Base-by-base conservation (phyloP, 1,140 invertebrate species). In the Yoshiicerus persimilis region DNA sequence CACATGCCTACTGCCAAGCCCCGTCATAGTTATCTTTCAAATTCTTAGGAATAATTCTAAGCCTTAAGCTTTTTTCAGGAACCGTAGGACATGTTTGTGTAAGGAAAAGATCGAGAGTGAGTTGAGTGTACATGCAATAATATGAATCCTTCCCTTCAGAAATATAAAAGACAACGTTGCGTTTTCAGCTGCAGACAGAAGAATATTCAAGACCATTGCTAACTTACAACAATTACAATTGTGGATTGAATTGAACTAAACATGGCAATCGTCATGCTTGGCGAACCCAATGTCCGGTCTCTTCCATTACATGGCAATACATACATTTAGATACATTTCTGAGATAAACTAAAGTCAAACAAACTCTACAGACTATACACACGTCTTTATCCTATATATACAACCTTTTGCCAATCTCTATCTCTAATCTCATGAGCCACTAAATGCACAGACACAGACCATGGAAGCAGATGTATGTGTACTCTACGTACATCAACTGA, bases 221-320 rank as follows among this genome's bases (percentile, higher is more conserved):
- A 4, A n/a, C 47, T 56, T 47, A 13, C 41, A 47, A 47, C 41
- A 20, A 56, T 56, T 16, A n/a, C 16, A 56, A 16, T 41, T 23
- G 34, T 23, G 23, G 30, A 34, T 36, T 38, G 16, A 80, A 36
- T 36, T 80, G 32, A 80, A 32, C 75, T 34, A 36, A 80, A 32
- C 75, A 80, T 80, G 75, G 75, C 75, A 80, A 34, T 80, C 75
- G 75, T 80, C 75, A 80, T 80, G 75, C 75, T 80, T 80, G 30
- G 32, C 32, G 75, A 80, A 80, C 34, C 75, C 34, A 80, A 80
- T 80, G 75, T 80, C 75, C 75, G 75, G 75, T 80, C 75, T 80
- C 66, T 16, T 70, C 66, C 16, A 70, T 70, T 70, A 27, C 66
- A 70, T 70, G 25, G 4, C 66, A n/a, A 70, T 70, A 30, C 47